Evolutionary conservation across 2,797 vertebrate genomes (phyloP), one percentile per base, ranked within the genome.

Genomic region (Poeciliopsis presidionis): DNA sequence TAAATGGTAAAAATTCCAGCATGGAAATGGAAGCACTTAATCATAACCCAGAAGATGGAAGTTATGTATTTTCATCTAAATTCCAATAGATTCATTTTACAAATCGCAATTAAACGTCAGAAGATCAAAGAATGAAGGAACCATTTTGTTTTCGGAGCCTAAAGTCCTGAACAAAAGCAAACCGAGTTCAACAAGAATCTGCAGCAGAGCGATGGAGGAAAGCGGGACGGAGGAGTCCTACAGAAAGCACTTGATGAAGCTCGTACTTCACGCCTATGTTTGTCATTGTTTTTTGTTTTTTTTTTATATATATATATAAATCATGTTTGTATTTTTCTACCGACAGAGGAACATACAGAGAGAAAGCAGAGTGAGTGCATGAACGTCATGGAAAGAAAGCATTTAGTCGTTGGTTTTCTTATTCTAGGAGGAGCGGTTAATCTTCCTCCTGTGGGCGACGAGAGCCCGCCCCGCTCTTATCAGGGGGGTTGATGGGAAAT

Each of bases 321-420:
- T 91, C 85, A 90, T 92, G 92, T 95, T 92, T 91, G 93, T 95
- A 95, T 95, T 95, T 95, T 95, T 95, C 90, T 95, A 95, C 91
- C 93, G 88, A 91, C 86, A 90, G 86, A 89, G 84, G 78, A 89
- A 76, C 76, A 78, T 87, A 80, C 70, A 5, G 85, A 86, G 84
- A 87, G 90, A 77, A 83, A 65, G 33, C 36, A 86, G 75, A 84
- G 75, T 78, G 90, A 84, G 81, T 81, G 91, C 76, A 89, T 90
- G 91, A 92, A 91, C 91, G 91, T 90, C 89, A 91, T 81, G 78
- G 86, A 78, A 91, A 85, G 77, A 63, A 71, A 77, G 67, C 3
- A 57, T 85, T 79, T 80, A 72, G 81, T 74, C 51, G 47, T 49
- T 74, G 55, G 28, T 78, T 18, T 80, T 79, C 25, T 47, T 86